Evolutionary conservation across 2,797 vertebrate species (phyloP).

Genomic region (Delichon dasypus): DNA sequence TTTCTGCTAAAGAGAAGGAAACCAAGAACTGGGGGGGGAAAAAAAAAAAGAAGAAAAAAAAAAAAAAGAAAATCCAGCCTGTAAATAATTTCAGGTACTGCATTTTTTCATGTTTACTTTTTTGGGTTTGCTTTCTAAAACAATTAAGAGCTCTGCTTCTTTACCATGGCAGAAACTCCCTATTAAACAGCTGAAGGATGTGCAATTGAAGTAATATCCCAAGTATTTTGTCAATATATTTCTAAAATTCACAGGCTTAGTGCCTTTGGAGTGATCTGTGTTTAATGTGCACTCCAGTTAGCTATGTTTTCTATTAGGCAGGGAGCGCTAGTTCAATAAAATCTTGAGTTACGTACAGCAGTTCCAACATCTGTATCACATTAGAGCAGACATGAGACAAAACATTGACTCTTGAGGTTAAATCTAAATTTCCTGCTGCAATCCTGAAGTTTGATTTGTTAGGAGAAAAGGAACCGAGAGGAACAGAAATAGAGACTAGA

Average conservation of each 20-base stretch:
- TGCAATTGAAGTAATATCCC: constrained; percentile 51
- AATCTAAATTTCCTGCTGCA: constrained; percentile 81
- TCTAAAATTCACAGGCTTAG: constrained; percentile 47
- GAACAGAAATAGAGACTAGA: constrained; percentile 54
- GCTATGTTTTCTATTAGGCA: constrained; percentile 76
- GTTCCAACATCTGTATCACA: constrained; percentile 78
- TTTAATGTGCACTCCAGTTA: constrained; percentile 59
- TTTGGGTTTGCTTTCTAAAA: constrained; percentile 16
- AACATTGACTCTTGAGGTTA: constrained; percentile 80
- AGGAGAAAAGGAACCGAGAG: constrained; percentile 70
- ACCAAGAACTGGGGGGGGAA: background rate
- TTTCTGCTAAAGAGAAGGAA: background rate
- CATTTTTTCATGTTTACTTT: background rate
- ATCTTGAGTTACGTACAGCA: constrained; percentile 70
- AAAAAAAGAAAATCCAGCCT: background rate
- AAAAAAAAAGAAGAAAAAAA: too few relatives aligned
- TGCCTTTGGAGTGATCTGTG: constrained; percentile 53
- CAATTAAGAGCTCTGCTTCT: background rate
- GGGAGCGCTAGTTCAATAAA: constrained; percentile 70
- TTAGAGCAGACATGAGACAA: constrained; percentile 81
- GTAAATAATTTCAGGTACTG: background rate
- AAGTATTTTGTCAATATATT: constrained; percentile 52
- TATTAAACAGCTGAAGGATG: constrained; percentile 30
- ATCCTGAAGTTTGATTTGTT: constrained; percentile 73
- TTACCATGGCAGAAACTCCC: background rate